Conservation (phyloP, 2,113 vertebrate genomes). For the Siphamia tubifer region DNA sequence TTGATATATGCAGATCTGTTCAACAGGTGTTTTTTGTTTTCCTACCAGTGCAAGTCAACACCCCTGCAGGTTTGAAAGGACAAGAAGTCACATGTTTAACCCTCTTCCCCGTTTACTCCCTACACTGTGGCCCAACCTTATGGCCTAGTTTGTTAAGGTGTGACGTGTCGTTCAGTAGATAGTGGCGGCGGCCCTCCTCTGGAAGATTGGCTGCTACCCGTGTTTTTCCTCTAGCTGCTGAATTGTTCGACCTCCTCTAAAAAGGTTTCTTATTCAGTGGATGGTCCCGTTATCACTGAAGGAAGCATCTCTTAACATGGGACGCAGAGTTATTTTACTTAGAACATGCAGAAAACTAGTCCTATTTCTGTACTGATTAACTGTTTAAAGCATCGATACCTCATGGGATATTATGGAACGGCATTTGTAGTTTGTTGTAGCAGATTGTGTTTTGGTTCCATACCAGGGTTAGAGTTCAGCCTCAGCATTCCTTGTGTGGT, state of each 20-base stretch:
- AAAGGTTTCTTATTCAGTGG: background rate
- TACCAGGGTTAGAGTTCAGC: slow-evolving; percentile 71
- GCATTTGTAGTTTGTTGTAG: slow-evolving; percentile 68
- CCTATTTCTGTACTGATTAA: slow-evolving; percentile 45
- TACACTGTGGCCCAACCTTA: slow-evolving; percentile 81
- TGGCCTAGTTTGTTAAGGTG: slow-evolving; percentile 88
- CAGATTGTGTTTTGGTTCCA: slow-evolving; percentile 72
- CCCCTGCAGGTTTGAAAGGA: slow-evolving; percentile 98
- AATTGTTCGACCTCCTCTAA: slow-evolving; percentile 43
- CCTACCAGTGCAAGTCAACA: slow-evolving; percentile 95
- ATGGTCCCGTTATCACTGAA: slow-evolving; percentile 3
- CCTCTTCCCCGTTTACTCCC: slow-evolving; percentile 40
- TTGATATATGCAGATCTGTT: slow-evolving; percentile 99
- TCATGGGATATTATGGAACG: slow-evolving; percentile 64
- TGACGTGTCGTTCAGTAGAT: slow-evolving; percentile 74
- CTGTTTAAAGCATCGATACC: slow-evolving; percentile 68
- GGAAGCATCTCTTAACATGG: slow-evolving; percentile 16
- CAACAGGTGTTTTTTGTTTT: slow-evolving; percentile 90
- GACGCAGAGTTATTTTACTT: slow-evolving; percentile 39
- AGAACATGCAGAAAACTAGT: slow-evolving; percentile 24
- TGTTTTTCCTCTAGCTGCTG: slow-evolving; percentile 47
- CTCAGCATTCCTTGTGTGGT: slow-evolving; percentile 57
- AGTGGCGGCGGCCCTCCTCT: slow-evolving; percentile 35
- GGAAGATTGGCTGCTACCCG: slow-evolving; percentile 26
- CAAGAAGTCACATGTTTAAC: slow-evolving; percentile 82